Evolutionary conservation across 2,113 vertebrate genomes (phyloP), one percentile per base, ranked within the genome.

Genomic region (Mionectes macconnelli): DNA sequence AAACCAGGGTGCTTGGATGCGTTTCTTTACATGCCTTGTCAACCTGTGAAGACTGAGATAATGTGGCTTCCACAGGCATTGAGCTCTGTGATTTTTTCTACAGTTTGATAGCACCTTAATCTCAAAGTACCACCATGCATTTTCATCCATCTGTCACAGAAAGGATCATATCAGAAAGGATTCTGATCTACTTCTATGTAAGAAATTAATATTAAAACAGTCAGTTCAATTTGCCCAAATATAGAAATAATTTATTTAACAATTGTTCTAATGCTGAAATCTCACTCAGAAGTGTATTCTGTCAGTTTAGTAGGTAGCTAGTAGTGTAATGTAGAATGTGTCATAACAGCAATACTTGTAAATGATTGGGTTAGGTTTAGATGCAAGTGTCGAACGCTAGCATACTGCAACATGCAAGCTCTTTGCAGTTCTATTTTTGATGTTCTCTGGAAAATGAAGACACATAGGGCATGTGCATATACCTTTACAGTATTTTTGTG

Each of bases 1-100:
- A 97, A 92, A 92, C 18, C 37, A 47, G 33, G 45, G 30, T 67
- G 64, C 57, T 82, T 74, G 81, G 19, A 63, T 76, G 31, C 33
- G 68, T 97, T 97, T 94, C 66, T 97, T 72, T 93, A 49, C 21
- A 14, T 90, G 40, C 31, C 87, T 96, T 96, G 83, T 96, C 93
- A 97, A 67, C 76, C 39, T 93, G 33, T 77, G 73, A 97, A 97
- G 59, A 37, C 68, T 64, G 62, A 96, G 95, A 97, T 98, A 97
- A 96, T 89, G 84, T 96, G 60, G 23, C 40, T 96, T 97, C 86
- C 86, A 78, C 21, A 95, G 85, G 78, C 76, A 83, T 63, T 94
- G 93, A 93, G 64, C 35, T 93, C 75, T 93, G 49, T 94, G 90
- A 95, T 95, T 66, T 94, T 72, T 95, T 96, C 67, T 87, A 27